These are phyloP conservation scores for Coregonus sp. DNA, from an alignment of 2,797 vertebrate genomes.

Conservation along the genomic window DNA sequence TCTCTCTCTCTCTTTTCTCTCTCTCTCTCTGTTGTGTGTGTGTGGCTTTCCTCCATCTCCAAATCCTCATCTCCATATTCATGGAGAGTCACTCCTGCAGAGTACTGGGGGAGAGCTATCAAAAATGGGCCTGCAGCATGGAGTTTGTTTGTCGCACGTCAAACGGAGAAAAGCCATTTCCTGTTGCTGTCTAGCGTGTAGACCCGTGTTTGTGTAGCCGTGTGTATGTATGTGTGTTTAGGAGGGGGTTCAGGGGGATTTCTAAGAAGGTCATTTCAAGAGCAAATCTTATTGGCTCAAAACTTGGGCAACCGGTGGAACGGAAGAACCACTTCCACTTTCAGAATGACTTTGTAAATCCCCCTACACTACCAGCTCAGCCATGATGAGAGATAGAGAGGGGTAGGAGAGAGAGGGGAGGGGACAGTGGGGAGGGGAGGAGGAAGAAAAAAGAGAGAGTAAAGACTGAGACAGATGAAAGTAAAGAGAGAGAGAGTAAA, in stretches of 20 bases:
- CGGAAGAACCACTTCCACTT: conserved; percentile 51
- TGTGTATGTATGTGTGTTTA: conserved; percentile 27
- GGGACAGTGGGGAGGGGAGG: conserved; percentile 7
- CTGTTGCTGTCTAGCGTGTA: conserved; percentile 70
- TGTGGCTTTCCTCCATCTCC: conserved; percentile 6
- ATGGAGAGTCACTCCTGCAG: conserved; percentile 67
- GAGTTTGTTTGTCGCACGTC: conserved; percentile 71
- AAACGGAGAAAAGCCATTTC: conserved; percentile 75
- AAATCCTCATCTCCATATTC: conserved; percentile 77
- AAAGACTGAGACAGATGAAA: conserved; percentile 13
- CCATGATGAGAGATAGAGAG: conserved; percentile 17
- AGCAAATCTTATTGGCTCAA: conserved; percentile 43
- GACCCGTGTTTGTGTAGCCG: conserved; percentile 41
- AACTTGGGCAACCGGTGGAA: conserved; percentile 51
- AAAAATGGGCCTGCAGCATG: conserved; percentile 65
- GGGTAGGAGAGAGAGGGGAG: neutral
- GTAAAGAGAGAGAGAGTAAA: conserved; percentile 9
- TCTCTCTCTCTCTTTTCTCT: conserved; percentile 51
- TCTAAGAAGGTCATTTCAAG: neutral
- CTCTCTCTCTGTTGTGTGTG: neutral
- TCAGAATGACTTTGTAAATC: conserved; percentile 57
- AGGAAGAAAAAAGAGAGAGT: neutral
- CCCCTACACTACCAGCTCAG: conserved; percentile 32
- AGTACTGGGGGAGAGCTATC: conserved; percentile 55
- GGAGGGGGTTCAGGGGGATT: neutral